Evolutionary conservation across 2,113 vertebrate species (phyloP).

Genomic region (Sander lucioperca): DNA sequence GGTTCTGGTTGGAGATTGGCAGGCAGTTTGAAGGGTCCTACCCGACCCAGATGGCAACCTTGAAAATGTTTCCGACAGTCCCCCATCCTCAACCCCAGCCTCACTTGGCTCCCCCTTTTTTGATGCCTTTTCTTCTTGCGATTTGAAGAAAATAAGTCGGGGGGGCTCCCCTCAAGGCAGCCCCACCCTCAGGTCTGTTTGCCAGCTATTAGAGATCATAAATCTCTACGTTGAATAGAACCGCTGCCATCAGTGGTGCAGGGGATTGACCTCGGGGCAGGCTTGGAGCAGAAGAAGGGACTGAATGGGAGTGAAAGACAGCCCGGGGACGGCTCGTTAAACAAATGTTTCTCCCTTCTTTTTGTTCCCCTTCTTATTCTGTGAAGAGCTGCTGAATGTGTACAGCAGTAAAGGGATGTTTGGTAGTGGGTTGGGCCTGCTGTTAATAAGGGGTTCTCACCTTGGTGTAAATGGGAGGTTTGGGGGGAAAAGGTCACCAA

Average conservation of each 20-base stretch:
- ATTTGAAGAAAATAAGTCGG: slow-evolving; percentile 72
- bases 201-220: slow-evolving; percentile 81
- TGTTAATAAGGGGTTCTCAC: slow-evolving; percentile 67
- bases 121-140: slow-evolving; percentile 53
- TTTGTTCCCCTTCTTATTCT: slow-evolving; percentile 60
- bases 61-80: slow-evolving; percentile 71
- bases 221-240: slow-evolving; percentile 81
- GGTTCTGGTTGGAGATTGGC: slow-evolving; percentile 41
- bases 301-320: slow-evolving; percentile 72
- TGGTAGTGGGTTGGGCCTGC: slow-evolving; percentile 61
- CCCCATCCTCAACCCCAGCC: slow-evolving; percentile 30
- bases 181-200: slow-evolving; percentile 67
- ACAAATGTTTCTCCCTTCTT: slow-evolving; percentile 75
- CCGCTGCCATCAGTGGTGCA: slow-evolving; percentile 53
- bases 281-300: slow-evolving; percentile 61
- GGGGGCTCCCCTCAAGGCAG: slow-evolving; percentile 53
- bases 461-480: slow-evolving; percentile 73
- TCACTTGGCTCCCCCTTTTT: slow-evolving; percentile 21
- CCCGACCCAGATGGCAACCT: slow-evolving; percentile 76
- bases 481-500: slow-evolving; percentile 58
- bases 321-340: slow-evolving; percentile 67
- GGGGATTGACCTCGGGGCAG: slow-evolving; percentile 71
- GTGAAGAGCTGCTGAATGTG: slow-evolving; percentile 53
- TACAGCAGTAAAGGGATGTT: slow-evolving; percentile 50
- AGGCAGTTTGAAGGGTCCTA: slow-evolving; percentile 58